These are phyloP conservation scores for Leucophenga maculata DNA, from an alignment of 2,888 invertebrate species.

Conservation along the genomic window DNA sequence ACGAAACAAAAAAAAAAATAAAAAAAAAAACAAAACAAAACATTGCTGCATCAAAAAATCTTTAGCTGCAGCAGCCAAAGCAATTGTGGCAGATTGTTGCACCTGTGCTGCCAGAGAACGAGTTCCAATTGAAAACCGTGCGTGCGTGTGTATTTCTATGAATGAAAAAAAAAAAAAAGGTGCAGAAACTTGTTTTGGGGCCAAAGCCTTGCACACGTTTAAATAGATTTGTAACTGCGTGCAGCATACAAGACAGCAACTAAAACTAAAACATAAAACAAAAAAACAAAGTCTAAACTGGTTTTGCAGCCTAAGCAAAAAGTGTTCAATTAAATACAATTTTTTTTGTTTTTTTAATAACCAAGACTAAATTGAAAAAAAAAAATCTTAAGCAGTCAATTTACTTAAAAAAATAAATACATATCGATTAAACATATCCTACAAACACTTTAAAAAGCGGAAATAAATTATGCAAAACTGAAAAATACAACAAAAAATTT, in stretches of 20 bases:
- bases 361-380: not conserved
- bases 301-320: too few species aligned
- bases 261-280: not conserved
- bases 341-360: not conserved
- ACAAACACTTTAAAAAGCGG: too few species aligned
- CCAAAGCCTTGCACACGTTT: not conserved
- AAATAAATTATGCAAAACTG: too few species aligned
- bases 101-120: slow-evolving; percentile 22
- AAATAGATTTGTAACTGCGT: slow-evolving; percentile 7
- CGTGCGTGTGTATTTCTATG: too few species aligned
- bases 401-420: too few species aligned
- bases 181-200: slow-evolving; percentile 17
- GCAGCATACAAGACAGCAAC: not conserved
- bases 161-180: not conserved
- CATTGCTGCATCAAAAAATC: not conserved
- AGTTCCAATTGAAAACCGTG: too few species aligned
- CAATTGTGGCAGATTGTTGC: slow-evolving; percentile 29
- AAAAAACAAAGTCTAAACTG: slow-evolving; percentile 3
- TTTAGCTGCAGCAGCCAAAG: too few species aligned
- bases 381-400: not conserved
- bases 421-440: too few species aligned
- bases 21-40: not conserved
- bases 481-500: too few species aligned
- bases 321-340: too few species aligned
- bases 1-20: slow-evolving; percentile 17